Percentiles rank a stretch among this genome's conserved stretches.
phyloP scores from a whole-genome alignment of 2,797 vertebrate genomes.

The Anguilla anguilla region DNA sequence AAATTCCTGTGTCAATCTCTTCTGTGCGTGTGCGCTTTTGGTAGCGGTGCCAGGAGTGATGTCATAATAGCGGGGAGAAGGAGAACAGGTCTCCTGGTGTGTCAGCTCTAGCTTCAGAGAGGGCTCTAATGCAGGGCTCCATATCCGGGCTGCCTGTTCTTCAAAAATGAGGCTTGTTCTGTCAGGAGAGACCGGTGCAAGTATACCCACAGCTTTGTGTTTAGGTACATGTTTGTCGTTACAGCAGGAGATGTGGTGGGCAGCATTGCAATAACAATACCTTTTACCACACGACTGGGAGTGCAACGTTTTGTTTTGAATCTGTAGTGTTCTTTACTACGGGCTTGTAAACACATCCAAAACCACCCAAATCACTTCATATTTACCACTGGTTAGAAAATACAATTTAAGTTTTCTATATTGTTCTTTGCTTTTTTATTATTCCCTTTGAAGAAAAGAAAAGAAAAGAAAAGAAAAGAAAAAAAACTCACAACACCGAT shows the following conservation, averaged over 20 bases:
- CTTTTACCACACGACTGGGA: background rate
- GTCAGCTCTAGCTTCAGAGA: background rate
- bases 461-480: background rate
- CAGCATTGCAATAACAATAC: background rate
- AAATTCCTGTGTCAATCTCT: slow-evolving; percentile 19
- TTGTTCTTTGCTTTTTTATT: background rate
- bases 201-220: background rate
- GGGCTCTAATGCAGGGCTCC: background rate
- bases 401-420: background rate
- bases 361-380: background rate
- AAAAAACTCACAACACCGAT: background rate
- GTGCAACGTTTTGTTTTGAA: background rate
- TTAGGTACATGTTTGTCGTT: background rate
- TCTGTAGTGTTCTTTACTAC: background rate
- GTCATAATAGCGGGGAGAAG: background rate
- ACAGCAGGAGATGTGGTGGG: background rate
- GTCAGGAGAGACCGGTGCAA: background rate
- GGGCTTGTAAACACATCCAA: background rate
- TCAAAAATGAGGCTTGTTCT: background rate
- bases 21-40: background rate
- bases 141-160: background rate
- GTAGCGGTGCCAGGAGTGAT: slow-evolving; percentile 11
- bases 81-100: background rate
- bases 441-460: background rate
- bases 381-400: background rate